Evolutionary conservation across 2,888 invertebrate species (phyloP).

Genomic region (Oscheius sp.): DNA sequence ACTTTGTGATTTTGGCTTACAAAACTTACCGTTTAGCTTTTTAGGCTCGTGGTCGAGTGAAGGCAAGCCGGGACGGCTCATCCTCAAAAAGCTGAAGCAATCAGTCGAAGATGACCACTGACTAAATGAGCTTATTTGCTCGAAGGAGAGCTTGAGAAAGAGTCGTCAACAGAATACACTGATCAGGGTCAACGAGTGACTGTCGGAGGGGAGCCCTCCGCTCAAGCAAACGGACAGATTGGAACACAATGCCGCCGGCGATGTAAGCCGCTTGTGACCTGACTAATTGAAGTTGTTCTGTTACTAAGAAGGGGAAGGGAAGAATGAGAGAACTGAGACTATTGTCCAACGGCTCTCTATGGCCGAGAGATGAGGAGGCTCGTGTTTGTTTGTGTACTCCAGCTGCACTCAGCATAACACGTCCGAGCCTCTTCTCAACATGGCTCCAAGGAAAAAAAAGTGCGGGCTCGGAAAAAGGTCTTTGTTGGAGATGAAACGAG

Average conservation of each 20-base stretch:
- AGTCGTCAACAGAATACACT: constrained; percentile 12
- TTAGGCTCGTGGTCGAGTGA: constrained; percentile 28
- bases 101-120: neutral
- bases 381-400: constrained; percentile 36
- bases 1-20: neutral
- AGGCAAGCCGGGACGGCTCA: constrained; percentile 28
- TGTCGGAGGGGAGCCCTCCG: neutral
- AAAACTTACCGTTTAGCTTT: constrained; percentile 1
- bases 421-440: constrained; percentile 27
- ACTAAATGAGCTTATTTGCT: constrained; percentile 16
- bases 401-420: constrained; percentile 36
- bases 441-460: constrained; percentile 9
- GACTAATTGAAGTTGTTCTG: neutral
- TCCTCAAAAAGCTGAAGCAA: constrained; percentile 2
- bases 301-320: neutral
- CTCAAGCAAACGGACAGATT: constrained; percentile 5
- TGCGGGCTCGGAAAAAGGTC: constrained; percentile 3
- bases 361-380: neutral
- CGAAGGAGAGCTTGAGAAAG: neutral
- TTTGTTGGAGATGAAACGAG: neutral
- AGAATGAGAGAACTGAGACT: constrained; percentile 1
- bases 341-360: neutral
- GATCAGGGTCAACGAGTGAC: constrained; percentile 14
- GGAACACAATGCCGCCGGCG: neutral
- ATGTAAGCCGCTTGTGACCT: neutral